Evolutionary conservation across 1,140 invertebrate species (phyloP).

Genomic region (Anastrepha obliqua): DNA sequence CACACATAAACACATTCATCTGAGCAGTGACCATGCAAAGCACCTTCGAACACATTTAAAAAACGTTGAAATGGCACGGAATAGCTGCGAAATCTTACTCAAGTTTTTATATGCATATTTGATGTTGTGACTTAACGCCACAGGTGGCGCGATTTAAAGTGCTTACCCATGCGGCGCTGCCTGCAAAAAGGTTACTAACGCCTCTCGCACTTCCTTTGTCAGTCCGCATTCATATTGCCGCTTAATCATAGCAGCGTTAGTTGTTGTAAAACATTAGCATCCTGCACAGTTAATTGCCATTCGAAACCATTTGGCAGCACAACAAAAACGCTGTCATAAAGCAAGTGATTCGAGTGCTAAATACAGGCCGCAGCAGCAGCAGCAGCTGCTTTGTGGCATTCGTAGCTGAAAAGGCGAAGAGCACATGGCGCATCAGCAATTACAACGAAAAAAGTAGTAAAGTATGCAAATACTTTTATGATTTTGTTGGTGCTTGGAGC

Average conservation of each 20-base stretch:
- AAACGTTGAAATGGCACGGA: neutral
- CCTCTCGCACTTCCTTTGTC: neutral
- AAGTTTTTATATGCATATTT: neutral
- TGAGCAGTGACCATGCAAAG: neutral
- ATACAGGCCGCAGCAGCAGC: neutral
- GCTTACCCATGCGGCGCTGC: neutral
- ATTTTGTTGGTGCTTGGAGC: no score
- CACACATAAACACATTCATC: neutral
- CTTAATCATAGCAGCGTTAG: neutral
- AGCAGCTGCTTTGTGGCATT: neutral
- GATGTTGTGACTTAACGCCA: constrained; percentile 18
- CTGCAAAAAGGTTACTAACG: neutral
- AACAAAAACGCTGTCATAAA: neutral
- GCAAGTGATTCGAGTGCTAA: neutral
- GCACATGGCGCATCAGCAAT: no score
- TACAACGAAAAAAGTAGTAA: no score
- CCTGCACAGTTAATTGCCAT: neutral
- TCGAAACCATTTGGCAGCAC: neutral
- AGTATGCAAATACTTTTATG: no score
- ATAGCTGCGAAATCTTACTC: neutral
- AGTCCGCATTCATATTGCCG: neutral
- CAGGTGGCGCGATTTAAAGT: neutral
- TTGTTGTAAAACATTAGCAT: neutral
- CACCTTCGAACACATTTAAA: neutral
- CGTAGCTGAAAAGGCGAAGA: no score